A percentile compares a stretch with the other conserved stretches of the same genome.
phyloP scores from a whole-genome alignment of 2,888 invertebrate species.

The Deilephila porcellus region DNA sequence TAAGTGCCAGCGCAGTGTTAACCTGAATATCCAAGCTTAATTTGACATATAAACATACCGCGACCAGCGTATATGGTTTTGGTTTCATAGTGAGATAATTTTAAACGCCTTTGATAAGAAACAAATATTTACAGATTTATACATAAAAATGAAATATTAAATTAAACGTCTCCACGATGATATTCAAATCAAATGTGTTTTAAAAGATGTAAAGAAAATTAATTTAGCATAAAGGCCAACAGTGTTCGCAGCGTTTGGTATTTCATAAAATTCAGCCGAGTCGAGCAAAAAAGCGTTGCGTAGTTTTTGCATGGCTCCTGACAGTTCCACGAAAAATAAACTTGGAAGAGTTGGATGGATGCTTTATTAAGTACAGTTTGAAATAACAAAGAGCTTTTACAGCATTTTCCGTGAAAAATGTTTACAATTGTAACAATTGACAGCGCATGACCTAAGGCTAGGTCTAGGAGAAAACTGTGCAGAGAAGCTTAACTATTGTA shows the following conservation, averaged over 20 bases:
- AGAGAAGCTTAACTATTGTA: too few species aligned
- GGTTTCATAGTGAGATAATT: too few species aligned
- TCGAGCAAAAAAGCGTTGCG: not conserved
- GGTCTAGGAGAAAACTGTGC: too few species aligned
- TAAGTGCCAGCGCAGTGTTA: too few species aligned
- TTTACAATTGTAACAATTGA: not conserved
- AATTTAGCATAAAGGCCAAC: not conserved
- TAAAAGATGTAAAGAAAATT: slow-evolving; percentile 7
- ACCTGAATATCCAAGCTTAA: too few species aligned
- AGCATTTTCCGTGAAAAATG: slow-evolving; percentile 3
- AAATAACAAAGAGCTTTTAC: not conserved
- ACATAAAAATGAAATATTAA: too few species aligned
- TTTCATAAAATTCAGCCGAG: not conserved
- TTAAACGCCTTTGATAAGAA: too few species aligned
- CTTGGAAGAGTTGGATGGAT: slow-evolving; percentile 8
- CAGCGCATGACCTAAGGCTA: too few species aligned
- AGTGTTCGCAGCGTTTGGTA: slow-evolving; percentile 1
- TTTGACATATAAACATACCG: too few species aligned
- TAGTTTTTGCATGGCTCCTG: slow-evolving; percentile 17
- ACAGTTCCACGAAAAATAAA: slow-evolving; percentile 7
- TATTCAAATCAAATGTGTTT: not conserved
- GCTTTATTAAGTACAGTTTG: not conserved
- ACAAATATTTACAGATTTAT: too few species aligned
- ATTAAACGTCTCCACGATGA: not conserved
- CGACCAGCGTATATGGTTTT: too few species aligned